Evolutionary conservation across 1,140 invertebrate genomes (phyloP).

Genomic region (Panagrolaimus sp.): DNA sequence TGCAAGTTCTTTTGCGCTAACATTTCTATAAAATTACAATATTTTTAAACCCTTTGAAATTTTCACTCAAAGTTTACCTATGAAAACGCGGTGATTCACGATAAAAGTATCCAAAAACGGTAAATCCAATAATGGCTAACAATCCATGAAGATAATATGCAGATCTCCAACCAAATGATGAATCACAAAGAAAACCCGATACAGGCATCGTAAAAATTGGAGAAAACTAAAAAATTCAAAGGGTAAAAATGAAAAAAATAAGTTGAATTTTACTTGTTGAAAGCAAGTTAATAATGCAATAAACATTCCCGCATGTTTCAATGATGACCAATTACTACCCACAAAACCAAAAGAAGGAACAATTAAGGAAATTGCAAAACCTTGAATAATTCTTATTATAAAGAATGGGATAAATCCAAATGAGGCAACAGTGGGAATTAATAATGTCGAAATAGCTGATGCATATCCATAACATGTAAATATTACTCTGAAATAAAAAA

Average conservation of each 20-base stretch:
- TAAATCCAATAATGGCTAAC: conserved; percentile 16
- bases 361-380: conserved; percentile 4
- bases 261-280: neutral
- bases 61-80: conserved; percentile 7
- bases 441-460: neutral
- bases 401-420: neutral
- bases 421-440: neutral
- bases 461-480: neutral
- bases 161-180: conserved; percentile 13
- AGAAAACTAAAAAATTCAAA: neutral
- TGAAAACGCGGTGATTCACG: conserved; percentile 21
- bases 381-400: neutral
- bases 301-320: neutral
- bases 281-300: conserved; percentile 19
- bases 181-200: conserved; percentile 19
- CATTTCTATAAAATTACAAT: neutral
- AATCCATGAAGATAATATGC: conserved; percentile 24
- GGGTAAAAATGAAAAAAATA: neutral
- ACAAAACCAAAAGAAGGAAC: conserved; percentile 7
- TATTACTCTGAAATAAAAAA: conserved; percentile 6
- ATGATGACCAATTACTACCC: conserved; percentile 14
- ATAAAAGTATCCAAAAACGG: conserved; percentile 23
- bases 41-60: neutral
- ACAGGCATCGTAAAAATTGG: conserved; percentile 24
- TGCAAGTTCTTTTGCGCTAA: conserved; percentile 14